Conservation (phyloP, 2,888 invertebrate species). For the Caenorhabditis sp. region DNA sequence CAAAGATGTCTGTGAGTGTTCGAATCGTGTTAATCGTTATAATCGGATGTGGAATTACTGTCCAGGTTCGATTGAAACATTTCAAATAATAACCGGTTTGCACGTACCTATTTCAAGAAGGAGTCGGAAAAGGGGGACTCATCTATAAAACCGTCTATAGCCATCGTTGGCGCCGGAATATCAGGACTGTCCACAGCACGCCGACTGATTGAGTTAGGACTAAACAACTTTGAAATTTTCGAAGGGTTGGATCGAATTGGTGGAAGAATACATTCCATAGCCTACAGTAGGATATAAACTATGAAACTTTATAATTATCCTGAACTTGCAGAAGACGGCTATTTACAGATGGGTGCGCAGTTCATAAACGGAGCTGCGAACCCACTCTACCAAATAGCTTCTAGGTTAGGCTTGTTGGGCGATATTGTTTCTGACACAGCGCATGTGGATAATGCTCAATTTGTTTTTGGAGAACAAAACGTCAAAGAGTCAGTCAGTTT, state of each 20-base stretch:
- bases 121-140: constrained; percentile 65
- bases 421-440: constrained; percentile 69
- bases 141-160: constrained; percentile 71
- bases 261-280: constrained; percentile 74
- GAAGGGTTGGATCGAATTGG: constrained; percentile 74
- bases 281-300: too few relatives aligned
- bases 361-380: constrained; percentile 79
- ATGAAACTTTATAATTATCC: too few relatives aligned
- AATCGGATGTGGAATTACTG: constrained; percentile 72
- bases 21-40: constrained; percentile 67
- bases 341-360: constrained; percentile 80
- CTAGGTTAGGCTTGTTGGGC: constrained; percentile 63
- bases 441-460: constrained; percentile 67
- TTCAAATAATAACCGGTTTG: too few relatives aligned
- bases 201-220: constrained; percentile 73
- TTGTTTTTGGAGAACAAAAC: constrained; percentile 63
- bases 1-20: constrained; percentile 64
- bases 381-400: constrained; percentile 77
- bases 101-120: constrained; percentile 64
- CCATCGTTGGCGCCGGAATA: constrained; percentile 75
- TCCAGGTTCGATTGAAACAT: constrained; percentile 52
- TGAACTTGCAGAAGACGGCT: constrained; percentile 70
- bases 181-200: constrained; percentile 74
- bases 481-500: constrained; percentile 58
- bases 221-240: constrained; percentile 70